A percentile compares a stretch with the other conserved stretches of the same genome.
Conservation (phyloP, 2,888 invertebrate species). For the Hydrotaea diabolus region DNA sequence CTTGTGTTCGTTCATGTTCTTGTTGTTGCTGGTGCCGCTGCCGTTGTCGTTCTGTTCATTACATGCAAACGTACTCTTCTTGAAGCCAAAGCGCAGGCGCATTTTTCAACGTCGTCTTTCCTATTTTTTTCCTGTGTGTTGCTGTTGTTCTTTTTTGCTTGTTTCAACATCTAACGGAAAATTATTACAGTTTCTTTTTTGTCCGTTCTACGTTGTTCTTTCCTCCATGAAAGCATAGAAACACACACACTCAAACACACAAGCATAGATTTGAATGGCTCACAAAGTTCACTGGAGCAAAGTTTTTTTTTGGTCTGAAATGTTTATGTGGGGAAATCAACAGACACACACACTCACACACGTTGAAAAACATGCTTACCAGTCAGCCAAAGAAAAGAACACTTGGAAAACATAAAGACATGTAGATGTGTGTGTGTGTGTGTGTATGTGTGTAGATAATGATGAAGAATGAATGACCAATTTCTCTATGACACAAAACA, state of each 20-base stretch:
- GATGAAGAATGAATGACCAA: too few species aligned
- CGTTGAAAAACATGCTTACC: too few species aligned
- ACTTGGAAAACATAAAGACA: too few species aligned
- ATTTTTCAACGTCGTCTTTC: conserved; percentile 32
- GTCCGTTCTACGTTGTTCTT: conserved; percentile 1
- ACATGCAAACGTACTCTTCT: conserved; percentile 24
- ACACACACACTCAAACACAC: conserved; percentile 52
- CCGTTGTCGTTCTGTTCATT: conserved; percentile 30
- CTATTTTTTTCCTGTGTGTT: too few species aligned
- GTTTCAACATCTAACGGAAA: conserved; percentile 56
- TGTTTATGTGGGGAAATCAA: neutral
- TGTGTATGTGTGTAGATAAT: too few species aligned
- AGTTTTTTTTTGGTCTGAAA: conserved; percentile 28
- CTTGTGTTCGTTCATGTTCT: conserved; percentile 39
- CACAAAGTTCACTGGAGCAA: conserved; percentile 66
- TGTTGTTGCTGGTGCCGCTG: conserved; percentile 47
- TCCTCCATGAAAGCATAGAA: neutral
- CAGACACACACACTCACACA: neutral
- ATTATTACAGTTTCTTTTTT: conserved; percentile 37
- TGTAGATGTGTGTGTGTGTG: too few species aligned
- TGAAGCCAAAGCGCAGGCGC: conserved; percentile 63
- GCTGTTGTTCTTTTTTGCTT: conserved; percentile 16
- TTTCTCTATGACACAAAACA: too few species aligned
- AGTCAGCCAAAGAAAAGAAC: too few species aligned
- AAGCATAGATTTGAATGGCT: conserved; percentile 32